Base-by-base conservation (phyloP, 2,113 vertebrate genomes). In the Pygoscelis adeliae region DNA sequence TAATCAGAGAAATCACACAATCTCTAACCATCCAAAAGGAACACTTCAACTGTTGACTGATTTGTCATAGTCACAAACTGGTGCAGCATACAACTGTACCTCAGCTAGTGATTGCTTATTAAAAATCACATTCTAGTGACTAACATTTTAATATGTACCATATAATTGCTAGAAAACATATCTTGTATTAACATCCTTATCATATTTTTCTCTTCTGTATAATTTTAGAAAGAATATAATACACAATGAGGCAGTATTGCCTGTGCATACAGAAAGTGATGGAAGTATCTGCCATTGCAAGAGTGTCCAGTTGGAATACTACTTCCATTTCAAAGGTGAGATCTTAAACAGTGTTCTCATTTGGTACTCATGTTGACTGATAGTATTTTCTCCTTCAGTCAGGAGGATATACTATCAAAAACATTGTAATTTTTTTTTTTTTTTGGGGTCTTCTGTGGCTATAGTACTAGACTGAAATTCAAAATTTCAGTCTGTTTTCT, bases 231-330 rank as follows among this genome's bases (percentile, higher is more conserved):
- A 81, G 9, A 5, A 25, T 42, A 11, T 21, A 58, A 34, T 30
- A 53, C 3, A 40, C 2, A 63, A 21, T 0, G 0, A 85, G 11
- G 40, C 8, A 73, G 11, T 47, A 44, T 5, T 55, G 21, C 4
- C 30, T 5, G 15, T 6, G 2, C 13, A 5, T 50, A 59, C 42
- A 79, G 21, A 42, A 88, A 65, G 4, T 25, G 30, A 65, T 63
- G 32, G 44, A 82, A 69, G 21, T 9, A 38, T 55, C 38, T 86
- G 61, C 22, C 46, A 40, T 21, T 56, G 52, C 20, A 87, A 90
- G 40, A 81, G 21, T 30, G 80, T 30, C 22, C 20, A 47, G 1
- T 3, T 83, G 20, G 17, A 71, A 72, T 26, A 84, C 22, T 52
- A 20, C 34, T 56, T 84, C 15, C 3, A 10, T 83, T 87, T 83